phyloP scores from a whole-genome alignment of 2,888 invertebrate species.

The Dasypogon diadema region DNA sequence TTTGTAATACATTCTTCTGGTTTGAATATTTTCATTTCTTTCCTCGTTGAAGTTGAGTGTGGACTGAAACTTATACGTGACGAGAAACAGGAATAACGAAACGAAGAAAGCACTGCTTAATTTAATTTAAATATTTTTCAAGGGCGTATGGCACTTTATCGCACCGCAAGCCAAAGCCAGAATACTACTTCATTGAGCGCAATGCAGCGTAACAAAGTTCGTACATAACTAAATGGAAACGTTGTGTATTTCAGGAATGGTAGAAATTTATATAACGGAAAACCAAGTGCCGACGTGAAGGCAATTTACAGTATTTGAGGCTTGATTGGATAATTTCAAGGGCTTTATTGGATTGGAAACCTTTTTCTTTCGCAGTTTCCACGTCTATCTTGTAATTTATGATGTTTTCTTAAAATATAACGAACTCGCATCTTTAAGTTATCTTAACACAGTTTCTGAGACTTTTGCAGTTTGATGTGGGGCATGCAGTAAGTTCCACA shows the following conservation, averaged over 20 bases:
- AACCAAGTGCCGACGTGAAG: not conserved
- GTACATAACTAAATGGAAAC: conserved; percentile 1
- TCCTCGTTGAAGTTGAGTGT: conserved; percentile 15
- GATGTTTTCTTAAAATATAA: conserved; percentile 7
- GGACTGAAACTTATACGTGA: conserved; percentile 22
- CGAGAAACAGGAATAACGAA: conserved; percentile 23
- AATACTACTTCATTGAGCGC: not conserved
- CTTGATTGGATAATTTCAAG: not conserved
- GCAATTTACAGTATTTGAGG: not conserved
- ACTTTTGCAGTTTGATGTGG: no score
- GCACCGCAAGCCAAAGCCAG: conserved; percentile 8
- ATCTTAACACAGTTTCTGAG: no score
- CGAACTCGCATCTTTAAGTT: no score
- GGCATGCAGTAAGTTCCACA: not conserved
- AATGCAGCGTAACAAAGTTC: conserved; percentile 15
- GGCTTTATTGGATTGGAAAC: not conserved
- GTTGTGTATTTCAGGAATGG: no score
- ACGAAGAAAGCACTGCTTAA: conserved; percentile 14
- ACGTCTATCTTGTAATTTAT: not conserved
- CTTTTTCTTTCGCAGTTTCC: not conserved
- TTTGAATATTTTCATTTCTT: no score
- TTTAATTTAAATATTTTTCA: conserved; percentile 35
- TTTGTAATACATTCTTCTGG: no score
- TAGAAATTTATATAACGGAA: not conserved
- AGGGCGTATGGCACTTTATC: conserved; percentile 12